Evolutionary conservation across 2,113 vertebrate genomes (phyloP).

Genomic region (Tylochromis polylepis): DNA sequence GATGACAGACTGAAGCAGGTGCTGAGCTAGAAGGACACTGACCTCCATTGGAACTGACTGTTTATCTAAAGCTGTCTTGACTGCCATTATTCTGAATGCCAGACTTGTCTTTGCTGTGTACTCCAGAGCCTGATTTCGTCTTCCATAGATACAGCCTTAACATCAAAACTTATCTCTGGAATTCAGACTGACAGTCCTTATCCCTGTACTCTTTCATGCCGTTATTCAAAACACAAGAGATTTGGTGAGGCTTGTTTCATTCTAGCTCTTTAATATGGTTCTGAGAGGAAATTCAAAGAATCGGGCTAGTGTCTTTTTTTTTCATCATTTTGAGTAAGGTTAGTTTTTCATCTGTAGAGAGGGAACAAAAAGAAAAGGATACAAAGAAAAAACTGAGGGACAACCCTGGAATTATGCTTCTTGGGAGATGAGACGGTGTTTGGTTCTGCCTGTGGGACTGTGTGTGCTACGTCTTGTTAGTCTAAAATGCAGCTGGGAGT

Average conservation of each 20-base stretch:
- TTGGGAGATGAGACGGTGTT: neutral
- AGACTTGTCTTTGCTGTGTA: slow-evolving; percentile 2
- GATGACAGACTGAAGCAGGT: slow-evolving; percentile 17
- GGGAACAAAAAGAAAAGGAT: neutral
- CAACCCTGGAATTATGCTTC: neutral
- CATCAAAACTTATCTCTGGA: slow-evolving; percentile 60
- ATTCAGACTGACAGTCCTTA: slow-evolving; percentile 56
- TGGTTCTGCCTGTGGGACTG: neutral
- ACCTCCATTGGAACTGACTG: slow-evolving; percentile 18
- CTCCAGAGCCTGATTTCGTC: slow-evolving; percentile 21
- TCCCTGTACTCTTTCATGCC: slow-evolving; percentile 51
- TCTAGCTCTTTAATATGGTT: slow-evolving; percentile 39
- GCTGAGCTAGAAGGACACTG: slow-evolving; percentile 7
- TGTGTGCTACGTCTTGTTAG: neutral
- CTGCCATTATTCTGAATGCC: slow-evolving; percentile 41
- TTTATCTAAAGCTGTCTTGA: slow-evolving; percentile 46
- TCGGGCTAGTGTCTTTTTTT: neutral
- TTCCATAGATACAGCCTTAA: slow-evolving; percentile 22
- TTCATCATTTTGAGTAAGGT: slow-evolving; percentile 9
- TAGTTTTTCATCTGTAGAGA: slow-evolving; percentile 8
- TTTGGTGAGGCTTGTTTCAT: slow-evolving; percentile 43
- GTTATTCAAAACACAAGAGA: slow-evolving; percentile 48
- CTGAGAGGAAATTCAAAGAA: slow-evolving; percentile 46
- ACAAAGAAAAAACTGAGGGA: neutral
- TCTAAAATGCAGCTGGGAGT: neutral